phyloP scores from a whole-genome alignment of 1,140 invertebrate genomes.

The Caenorhabditis latens region DNA sequence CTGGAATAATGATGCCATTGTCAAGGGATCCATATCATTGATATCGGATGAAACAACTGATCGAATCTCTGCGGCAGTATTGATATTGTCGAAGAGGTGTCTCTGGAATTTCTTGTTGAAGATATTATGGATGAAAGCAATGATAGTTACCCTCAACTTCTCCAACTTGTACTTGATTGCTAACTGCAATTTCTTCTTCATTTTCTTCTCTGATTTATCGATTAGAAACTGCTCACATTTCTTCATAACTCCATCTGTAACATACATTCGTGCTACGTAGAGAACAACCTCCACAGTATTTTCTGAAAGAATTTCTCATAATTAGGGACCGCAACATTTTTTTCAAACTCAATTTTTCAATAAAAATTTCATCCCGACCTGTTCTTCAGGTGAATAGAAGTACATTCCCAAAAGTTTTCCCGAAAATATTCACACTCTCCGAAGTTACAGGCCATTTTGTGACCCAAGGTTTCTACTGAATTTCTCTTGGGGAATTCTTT shows the following conservation, averaged over 20 bases:
- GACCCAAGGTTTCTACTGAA: too few relatives aligned
- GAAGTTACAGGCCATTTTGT: too few relatives aligned
- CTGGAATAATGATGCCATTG: not conserved
- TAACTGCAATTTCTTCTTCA: not conserved
- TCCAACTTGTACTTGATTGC: not conserved
- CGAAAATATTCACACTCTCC: too few relatives aligned
- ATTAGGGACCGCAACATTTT: too few relatives aligned
- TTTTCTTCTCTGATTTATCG: not conserved
- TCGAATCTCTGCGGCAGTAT: not conserved
- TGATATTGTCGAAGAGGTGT: not conserved
- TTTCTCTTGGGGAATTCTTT: too few relatives aligned
- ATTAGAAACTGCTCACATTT: not conserved
- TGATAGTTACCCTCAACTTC: not conserved
- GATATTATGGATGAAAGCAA: too few relatives aligned
- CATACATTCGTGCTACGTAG: not conserved
- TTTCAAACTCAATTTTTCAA: too few relatives aligned
- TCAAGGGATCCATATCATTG: not conserved
- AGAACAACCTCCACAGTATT: not conserved
- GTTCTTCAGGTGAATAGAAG: too few relatives aligned
- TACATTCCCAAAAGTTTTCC: too few relatives aligned
- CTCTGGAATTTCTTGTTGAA: not conserved
- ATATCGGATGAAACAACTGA: not conserved
- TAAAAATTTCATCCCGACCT: too few relatives aligned
- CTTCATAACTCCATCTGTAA: not conserved
- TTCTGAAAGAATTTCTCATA: not conserved